Evolutionary conservation across 2,888 invertebrate species (phyloP), one percentile per base, ranked within the genome.

Genomic region (Branchipolynoe longqiensis): DNA sequence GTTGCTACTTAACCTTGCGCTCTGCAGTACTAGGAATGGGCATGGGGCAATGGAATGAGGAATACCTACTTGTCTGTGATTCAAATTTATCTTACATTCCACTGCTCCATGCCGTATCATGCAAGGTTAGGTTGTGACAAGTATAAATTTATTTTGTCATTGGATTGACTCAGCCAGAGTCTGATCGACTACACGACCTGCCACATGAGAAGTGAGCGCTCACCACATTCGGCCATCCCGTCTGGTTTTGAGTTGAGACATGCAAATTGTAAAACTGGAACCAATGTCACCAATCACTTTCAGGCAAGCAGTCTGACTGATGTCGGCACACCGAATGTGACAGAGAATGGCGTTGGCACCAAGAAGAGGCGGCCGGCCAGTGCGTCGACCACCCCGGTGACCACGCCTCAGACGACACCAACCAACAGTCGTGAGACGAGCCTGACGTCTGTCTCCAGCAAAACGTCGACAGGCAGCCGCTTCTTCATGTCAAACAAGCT

Each of bases 341-440:
- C 28, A 0, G 64, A 64, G 31, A 48, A 41, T 64, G 38, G 38
- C 1, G 22, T 0, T n/a, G 38, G 18, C 8, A 69, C 33, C 25
- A 58, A 85, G 40, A 28, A 41, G 28, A 85, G 62, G 40, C 56
- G 48, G 33, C 81, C 85, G 41, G 56, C 74, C 14, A 78, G 78
- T 40, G 85, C 85, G 0, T 56, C 78, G 22, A 85, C 56, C 48
- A 85, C 85, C 0, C 69, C 69, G 36, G 33, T 69, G 36, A 85
- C 56, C 31, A 85, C 85, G 0, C 69, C 69, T 8, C 12, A 22
- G 18, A 69, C 69, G 14, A 69, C 69, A n/a, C 85, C 85, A 38
- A 78, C 78, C 31, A 58, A 78, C 28, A 85, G 85, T 40, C 64
- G 62, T 18, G 85, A 85, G 40, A 78, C 85, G 8, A 84, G 84